phyloP scores from a whole-genome alignment of 2,797 vertebrate genomes.

The Brachymystax lenok region DNA sequence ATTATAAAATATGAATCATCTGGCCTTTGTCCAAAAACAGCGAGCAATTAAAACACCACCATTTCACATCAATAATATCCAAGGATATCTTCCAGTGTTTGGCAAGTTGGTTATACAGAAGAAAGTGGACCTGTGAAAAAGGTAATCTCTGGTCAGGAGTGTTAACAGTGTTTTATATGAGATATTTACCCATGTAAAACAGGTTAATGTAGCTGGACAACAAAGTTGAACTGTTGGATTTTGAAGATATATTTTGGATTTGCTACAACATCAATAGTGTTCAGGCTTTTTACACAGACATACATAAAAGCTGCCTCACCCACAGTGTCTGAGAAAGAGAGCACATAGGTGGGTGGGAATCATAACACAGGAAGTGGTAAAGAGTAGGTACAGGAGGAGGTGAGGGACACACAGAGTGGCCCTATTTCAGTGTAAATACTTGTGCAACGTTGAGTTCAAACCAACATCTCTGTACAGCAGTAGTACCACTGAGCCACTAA shows the following conservation, averaged over 20 bases:
- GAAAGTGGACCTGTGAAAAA: slow-evolving; percentile 53
- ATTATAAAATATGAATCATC: slow-evolving; percentile 37
- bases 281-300: slow-evolving; percentile 60
- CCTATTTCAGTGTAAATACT: slow-evolving; percentile 48
- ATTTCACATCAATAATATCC: slow-evolving; percentile 23
- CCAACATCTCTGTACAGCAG: slow-evolving; percentile 66
- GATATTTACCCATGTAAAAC: slow-evolving; percentile 56
- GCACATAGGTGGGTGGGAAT: slow-evolving; percentile 11
- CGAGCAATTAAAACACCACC: slow-evolving; percentile 12
- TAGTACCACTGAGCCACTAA: slow-evolving; percentile 55
- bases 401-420: slow-evolving; percentile 29
- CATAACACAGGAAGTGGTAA: slow-evolving; percentile 2
- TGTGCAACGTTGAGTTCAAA: slow-evolving; percentile 65
- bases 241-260: slow-evolving; percentile 19
- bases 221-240: slow-evolving; percentile 34
- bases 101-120: slow-evolving; percentile 24
- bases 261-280: slow-evolving; percentile 27
- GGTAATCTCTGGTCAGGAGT: slow-evolving; percentile 34
- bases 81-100: slow-evolving; percentile 20
- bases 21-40: slow-evolving; percentile 42
- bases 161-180: slow-evolving; percentile 37
- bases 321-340: slow-evolving; percentile 48
- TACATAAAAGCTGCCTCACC: slow-evolving; percentile 65
- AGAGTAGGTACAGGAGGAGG: slow-evolving; percentile 5
- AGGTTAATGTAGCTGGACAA: slow-evolving; percentile 67